Evolutionary conservation across 2,113 vertebrate genomes (phyloP), one percentile per base, ranked within the genome.

Genomic region (Arvicanthis niloticus): DNA sequence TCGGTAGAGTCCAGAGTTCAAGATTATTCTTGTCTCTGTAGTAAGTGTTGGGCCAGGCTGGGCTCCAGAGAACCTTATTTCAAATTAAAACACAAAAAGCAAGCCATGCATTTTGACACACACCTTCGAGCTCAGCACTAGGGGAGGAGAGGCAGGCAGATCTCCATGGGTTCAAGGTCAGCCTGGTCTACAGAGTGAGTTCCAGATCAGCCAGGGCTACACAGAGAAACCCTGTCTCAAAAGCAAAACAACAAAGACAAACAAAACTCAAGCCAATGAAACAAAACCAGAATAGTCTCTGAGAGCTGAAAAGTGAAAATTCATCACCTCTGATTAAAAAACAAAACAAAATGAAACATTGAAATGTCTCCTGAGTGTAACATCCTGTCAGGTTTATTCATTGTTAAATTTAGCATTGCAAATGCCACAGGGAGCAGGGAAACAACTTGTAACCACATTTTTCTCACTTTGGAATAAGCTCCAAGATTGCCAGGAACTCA

Each of bases 401-500:
- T 26, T 88, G 81, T 77, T 91, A 89, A 76, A 77, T 86, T 86
- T 78, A 85, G 68, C 34, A 56, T 51, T 91, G 93, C 88, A 58
- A 95, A 56, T 3, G 19, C 3, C 24, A 85, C 90, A 56, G 22
- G 7, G 82, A 16, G 0, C 5, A 0, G 9, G 84, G 37, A 96
- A 96, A 93, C 84, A 65, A 78, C 89, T n/a, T 15, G 82, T 67
- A 82, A 68, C 93, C 93, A 73, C 92, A 37, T 51, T 93, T 80
- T 92, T 92, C 89, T 96, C 91, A 58, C 86, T 95, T 80, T 19
- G 78, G 65, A 82, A 95, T 75, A 78, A 82, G 45, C 29, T 62
- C 73, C 56, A 65, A 87, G 88, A 84, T 78, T 70, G 90, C 92
- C 65, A 93, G 88, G 90, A 93, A 80, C 22, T 45, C 31, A 1